Evolutionary conservation across 1,140 invertebrate species (phyloP).

Genomic region (Drosophila pachea): DNA sequence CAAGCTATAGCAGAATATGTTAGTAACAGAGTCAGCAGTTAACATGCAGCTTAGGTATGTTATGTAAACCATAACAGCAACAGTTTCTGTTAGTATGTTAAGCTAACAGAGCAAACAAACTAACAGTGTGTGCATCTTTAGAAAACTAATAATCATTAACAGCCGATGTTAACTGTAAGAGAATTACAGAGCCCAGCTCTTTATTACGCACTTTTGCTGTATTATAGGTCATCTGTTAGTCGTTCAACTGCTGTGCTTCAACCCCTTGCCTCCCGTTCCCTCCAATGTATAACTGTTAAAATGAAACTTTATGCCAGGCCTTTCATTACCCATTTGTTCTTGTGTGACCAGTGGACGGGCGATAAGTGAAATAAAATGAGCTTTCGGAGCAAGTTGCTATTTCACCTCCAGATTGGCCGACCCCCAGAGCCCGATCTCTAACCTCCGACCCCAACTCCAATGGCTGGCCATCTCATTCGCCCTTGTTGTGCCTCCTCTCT

Average conservation of each 20-base stretch:
- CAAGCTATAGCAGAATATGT: neutral
- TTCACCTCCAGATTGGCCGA: constrained; percentile 16
- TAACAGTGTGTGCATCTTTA: too few species aligned
- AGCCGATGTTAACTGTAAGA: too few species aligned
- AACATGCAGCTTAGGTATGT: too few species aligned
- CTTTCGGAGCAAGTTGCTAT: constrained; percentile 49
- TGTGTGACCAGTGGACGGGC: constrained; percentile 52
- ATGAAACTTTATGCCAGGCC: constrained; percentile 66
- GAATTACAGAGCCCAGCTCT: too few species aligned
- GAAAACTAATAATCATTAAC: too few species aligned
- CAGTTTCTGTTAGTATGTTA: too few species aligned
- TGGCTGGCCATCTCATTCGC: too few species aligned
- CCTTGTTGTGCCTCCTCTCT: too few species aligned
- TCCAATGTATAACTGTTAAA: constrained; percentile 44
- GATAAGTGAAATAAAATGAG: constrained; percentile 72
- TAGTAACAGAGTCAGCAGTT: too few species aligned
- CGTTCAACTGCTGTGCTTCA: neutral
- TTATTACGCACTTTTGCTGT: neutral
- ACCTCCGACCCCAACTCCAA: neutral
- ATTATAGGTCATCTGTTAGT: neutral
- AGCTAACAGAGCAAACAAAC: too few species aligned
- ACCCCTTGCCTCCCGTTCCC: constrained; percentile 7
- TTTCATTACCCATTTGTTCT: constrained; percentile 60
- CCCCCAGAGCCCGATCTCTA: neutral
- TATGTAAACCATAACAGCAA: too few species aligned